These are phyloP conservation scores for Vesta saturnalis DNA, from an alignment of 2,888 invertebrate genomes.

Conservation along the genomic window DNA sequence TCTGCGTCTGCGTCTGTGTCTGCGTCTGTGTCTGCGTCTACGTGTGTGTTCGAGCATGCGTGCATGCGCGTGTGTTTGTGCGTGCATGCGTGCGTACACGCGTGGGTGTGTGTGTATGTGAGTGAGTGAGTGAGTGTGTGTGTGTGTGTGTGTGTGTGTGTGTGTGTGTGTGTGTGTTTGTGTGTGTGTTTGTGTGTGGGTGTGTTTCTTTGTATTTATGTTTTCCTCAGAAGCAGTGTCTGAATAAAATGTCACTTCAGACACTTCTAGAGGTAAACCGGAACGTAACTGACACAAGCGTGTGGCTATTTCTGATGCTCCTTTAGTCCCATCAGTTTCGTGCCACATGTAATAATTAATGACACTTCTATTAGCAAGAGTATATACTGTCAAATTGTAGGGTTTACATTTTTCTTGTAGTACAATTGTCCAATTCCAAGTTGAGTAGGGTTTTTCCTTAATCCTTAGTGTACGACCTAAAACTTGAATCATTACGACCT, in stretches of 20 bases:
- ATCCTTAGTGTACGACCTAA: constrained; percentile 4
- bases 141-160: too few relatives aligned
- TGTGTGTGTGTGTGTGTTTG: too few relatives aligned
- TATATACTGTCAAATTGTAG: constrained; percentile 2
- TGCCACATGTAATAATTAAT: neutral
- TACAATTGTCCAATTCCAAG: neutral
- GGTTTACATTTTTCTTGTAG: neutral
- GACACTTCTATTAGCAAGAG: neutral
- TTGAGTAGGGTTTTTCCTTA: neutral
- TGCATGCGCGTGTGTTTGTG: too few relatives aligned
- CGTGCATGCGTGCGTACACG: too few relatives aligned
- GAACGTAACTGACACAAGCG: neutral
- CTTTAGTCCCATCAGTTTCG: neutral
- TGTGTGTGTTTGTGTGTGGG: too few relatives aligned
- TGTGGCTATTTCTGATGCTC: neutral
- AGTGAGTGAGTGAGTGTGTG: too few relatives aligned
- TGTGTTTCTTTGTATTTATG: too few relatives aligned
- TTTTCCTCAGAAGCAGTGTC: neutral
- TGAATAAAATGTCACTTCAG: constrained; percentile 2
- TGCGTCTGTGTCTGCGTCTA: too few relatives aligned
- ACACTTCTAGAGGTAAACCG: neutral
- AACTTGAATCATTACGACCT: neutral
- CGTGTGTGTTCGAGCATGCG: too few relatives aligned
- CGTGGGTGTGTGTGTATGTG: too few relatives aligned
- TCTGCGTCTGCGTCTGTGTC: too few relatives aligned